Conservation (phyloP, 2,113 vertebrate species). For the Apteryx mantelli region DNA sequence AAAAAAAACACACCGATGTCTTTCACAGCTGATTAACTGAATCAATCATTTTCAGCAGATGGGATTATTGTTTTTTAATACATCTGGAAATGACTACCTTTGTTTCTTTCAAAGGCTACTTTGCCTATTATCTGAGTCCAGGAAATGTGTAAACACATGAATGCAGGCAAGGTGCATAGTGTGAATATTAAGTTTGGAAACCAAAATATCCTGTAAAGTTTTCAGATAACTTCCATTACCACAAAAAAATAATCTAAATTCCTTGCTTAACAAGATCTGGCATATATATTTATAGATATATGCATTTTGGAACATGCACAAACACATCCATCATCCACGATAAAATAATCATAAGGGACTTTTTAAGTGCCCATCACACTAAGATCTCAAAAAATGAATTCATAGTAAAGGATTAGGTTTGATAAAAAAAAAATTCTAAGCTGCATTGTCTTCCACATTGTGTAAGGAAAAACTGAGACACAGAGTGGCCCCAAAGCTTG, state of each 20-base stretch:
- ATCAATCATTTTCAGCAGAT: background rate
- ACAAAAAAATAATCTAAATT: background rate
- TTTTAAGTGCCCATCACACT: background rate
- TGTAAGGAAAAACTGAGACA: background rate
- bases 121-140: background rate
- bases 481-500: fast-evolving
- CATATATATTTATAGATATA: background rate
- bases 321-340: background rate
- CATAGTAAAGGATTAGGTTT: background rate
- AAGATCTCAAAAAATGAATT: background rate
- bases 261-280: background rate
- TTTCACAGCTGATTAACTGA: background rate
- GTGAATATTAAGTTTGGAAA: background rate
- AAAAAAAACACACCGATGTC: background rate
- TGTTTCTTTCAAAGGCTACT: background rate
- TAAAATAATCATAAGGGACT: background rate
- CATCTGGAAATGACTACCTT: background rate
- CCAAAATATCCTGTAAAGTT: background rate
- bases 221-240: background rate
- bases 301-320: background rate
- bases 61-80: background rate
- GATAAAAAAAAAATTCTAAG: background rate
- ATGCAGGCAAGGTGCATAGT: background rate
- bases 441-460: background rate
- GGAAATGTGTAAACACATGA: background rate